Base-by-base conservation (phyloP, 2,113 vertebrate species). In the Scomber scombrus region DNA sequence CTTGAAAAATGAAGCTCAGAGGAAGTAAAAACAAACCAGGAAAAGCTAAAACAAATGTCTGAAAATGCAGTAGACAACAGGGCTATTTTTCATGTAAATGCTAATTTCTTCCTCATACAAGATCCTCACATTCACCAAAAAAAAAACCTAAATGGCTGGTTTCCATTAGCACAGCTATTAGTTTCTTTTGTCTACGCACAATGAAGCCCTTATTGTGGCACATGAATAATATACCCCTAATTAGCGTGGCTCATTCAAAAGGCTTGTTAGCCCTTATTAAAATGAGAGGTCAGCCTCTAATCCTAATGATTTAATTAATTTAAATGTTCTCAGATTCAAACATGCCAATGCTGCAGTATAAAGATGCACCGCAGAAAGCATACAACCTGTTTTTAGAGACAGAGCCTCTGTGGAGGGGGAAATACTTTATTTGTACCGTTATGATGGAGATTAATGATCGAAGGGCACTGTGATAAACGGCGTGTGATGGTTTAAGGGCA, bases 271-370 rank as follows among this genome's bases (percentile, higher is more conserved):
- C 78, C 80, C 78, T 91, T 67, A 94, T 92, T 92, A 85, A 75
- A 88, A 85, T 47, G 54, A 73, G 81, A 70, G 86, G 88, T 87
- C 88, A 89, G 84, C 63, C 55, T 87, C 84, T 88, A 88, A 83
- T 86, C 80, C 88, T 82, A 92, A 93, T 86, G 86, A 91, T 93
- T 93, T 93, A 91, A 94, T 93, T 90, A 68, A 93, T 94, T 85
- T 78, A 81, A 91, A 78, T 64, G 43, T 60, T 81, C 43, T 54
- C 5, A 66, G 73, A 85, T 81, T 79, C 47, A 51, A 74, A 83
- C 57, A 66, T 49, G 58, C 6, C 13, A 3, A 69, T 43, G 50
- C 49, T 12, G 49, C 31, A 16, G 55, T 66, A 55, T 15, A 62
- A 40, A 72, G 23, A 62, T 46, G 16, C 50, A 62, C 16, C 11